Percentiles rank a stretch among this genome's conserved stretches.
Conservation (phyloP, 2,797 vertebrate species). For the Pempheris klunzingeri region DNA sequence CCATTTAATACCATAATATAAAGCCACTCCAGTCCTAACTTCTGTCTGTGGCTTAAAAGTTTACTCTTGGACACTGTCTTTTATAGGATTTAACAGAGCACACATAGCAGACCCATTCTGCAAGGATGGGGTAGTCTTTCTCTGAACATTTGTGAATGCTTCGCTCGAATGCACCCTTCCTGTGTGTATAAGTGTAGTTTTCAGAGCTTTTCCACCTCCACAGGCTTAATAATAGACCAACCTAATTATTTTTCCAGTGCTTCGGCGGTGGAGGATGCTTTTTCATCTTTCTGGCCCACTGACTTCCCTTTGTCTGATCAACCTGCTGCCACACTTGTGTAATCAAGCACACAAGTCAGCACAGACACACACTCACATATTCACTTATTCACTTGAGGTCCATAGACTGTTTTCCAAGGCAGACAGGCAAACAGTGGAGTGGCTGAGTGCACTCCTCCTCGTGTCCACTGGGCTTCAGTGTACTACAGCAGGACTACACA, state of each 20-base stretch:
- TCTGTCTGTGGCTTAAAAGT: too few relatives aligned
- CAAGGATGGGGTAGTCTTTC: not conserved
- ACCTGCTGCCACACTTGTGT: conserved; percentile 1
- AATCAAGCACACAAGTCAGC: not conserved
- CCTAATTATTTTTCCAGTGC: conserved; percentile 47
- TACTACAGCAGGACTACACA: not conserved
- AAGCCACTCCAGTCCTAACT: not conserved
- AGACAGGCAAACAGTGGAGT: not conserved
- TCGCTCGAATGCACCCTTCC: conserved; percentile 1
- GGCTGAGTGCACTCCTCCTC: not conserved
- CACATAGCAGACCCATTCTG: not conserved
- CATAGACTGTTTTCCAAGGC: not conserved
- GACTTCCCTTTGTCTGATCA: conserved; percentile 11
- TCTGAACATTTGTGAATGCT: conserved; percentile 12
- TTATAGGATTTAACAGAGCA: not conserved
- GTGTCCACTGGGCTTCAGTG: not conserved
- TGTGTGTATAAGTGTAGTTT: not conserved
- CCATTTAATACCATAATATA: not conserved
- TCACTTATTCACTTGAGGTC: not conserved
- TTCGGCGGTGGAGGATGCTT: conserved; percentile 1
- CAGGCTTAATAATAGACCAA: conserved; percentile 22
- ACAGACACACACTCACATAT: not conserved
- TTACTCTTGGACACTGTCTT: not conserved
- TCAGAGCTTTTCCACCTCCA: conserved; percentile 14
- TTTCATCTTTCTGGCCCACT: conserved; percentile 31